phyloP scores from a whole-genome alignment of 1,140 invertebrate genomes.

The Chironomus striatipennis region DNA sequence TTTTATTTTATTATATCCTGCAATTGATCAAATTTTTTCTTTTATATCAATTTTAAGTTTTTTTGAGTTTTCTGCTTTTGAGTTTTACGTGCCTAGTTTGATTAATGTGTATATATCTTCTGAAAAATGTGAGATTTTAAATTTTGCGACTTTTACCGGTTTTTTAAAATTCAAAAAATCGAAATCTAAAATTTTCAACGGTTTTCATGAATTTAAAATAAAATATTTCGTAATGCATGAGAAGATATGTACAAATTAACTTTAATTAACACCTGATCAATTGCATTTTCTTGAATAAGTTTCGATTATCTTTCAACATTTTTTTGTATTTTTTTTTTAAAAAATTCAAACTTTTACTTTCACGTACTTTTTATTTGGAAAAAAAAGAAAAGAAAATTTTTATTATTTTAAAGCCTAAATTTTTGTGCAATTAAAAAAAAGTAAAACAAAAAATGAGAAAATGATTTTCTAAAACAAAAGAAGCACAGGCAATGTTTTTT shows the following conservation, averaged over 20 bases:
- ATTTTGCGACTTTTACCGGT: too few relatives aligned
- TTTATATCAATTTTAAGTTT: not conserved
- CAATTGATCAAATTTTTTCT: not conserved
- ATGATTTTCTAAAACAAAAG: not conserved
- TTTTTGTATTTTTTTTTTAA: not conserved
- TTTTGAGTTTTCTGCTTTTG: not conserved
- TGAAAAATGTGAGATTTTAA: too few relatives aligned
- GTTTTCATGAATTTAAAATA: too few relatives aligned
- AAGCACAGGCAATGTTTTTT: not conserved
- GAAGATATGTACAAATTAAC: too few relatives aligned
- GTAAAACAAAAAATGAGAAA: not conserved
- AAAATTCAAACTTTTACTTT: not conserved
- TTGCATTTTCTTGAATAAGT: not conserved
- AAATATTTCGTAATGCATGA: too few relatives aligned
- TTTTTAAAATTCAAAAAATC: too few relatives aligned
- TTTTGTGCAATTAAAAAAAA: not conserved
- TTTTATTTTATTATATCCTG: too few relatives aligned
- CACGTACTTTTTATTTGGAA: not conserved
- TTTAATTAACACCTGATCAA: not conserved
- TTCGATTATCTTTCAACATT: conserved; percentile 7
- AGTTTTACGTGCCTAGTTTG: too few relatives aligned
- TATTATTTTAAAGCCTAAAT: not conserved
- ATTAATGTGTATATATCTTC: too few relatives aligned
- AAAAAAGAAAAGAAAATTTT: too few relatives aligned
- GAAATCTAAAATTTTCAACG: too few relatives aligned